phyloP scores from a whole-genome alignment of 2,797 vertebrate species.

The Coregonus suidteri region DNA sequence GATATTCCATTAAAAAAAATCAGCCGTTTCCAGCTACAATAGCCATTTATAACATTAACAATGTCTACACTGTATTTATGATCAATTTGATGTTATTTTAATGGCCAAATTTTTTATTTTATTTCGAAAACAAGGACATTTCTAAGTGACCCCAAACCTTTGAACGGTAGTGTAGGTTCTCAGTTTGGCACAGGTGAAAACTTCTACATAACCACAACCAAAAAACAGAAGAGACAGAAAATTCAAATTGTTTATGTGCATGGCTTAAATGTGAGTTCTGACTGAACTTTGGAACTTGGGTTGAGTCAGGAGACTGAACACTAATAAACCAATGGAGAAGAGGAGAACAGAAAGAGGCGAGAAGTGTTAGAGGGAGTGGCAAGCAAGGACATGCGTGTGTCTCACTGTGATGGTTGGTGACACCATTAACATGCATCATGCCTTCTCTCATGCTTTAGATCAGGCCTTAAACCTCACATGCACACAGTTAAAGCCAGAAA shows the following conservation, averaged over 20 bases:
- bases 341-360: constrained; percentile 37
- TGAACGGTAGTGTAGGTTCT: too few species aligned
- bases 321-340: constrained; percentile 26
- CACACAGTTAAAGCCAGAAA: constrained; percentile 64
- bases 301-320: constrained; percentile 10
- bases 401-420: constrained; percentile 41
- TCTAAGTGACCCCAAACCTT: too few species aligned
- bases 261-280: constrained; percentile 31
- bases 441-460: constrained; percentile 72
- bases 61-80: too few species aligned
- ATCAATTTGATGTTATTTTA: too few species aligned
- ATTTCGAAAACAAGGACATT: too few species aligned
- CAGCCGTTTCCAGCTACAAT: too few species aligned
- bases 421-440: constrained; percentile 61
- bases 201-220: constrained; percentile 36
- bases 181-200: constrained; percentile 58
- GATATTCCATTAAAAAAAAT: too few species aligned
- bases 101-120: too few species aligned
- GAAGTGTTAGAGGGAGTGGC: constrained; percentile 42
- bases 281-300: constrained; percentile 34
- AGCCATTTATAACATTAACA: too few species aligned
- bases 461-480: constrained; percentile 67
- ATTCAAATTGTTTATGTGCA: neutral
- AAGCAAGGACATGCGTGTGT: constrained; percentile 34
- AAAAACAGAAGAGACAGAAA: too few species aligned